Percentiles rank a stretch among this genome's conserved stretches.
phyloP scores from a whole-genome alignment of 1,140 invertebrate species.

The Micrasema minimum region DNA sequence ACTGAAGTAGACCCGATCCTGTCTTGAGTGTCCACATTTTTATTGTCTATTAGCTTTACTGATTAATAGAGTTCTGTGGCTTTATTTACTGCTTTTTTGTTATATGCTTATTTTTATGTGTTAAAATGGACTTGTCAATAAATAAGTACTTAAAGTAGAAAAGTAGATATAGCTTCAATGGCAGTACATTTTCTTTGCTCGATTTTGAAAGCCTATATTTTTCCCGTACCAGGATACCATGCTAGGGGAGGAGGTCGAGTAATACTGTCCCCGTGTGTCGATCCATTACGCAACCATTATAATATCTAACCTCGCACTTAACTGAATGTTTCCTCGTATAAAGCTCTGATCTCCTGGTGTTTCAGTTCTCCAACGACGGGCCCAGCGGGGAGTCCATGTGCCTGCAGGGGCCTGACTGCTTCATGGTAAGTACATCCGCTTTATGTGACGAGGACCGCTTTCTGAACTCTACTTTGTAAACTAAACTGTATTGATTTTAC shows the following conservation, averaged over 20 bases:
- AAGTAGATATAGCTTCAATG: too few species aligned
- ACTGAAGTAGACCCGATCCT: too few species aligned
- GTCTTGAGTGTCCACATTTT: too few species aligned
- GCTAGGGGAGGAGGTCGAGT: slow-evolving; percentile 10
- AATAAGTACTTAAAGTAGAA: too few species aligned
- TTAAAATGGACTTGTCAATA: too few species aligned
- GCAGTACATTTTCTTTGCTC: too few species aligned
- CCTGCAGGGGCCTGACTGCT: slow-evolving; percentile 73
- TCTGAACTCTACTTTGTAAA: slow-evolving; percentile 15
- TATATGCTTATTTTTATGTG: too few species aligned
- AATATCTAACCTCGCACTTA: slow-evolving; percentile 53
- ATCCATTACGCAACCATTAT: slow-evolving; percentile 49
- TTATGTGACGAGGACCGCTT: slow-evolving; percentile 39
- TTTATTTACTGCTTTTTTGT: too few species aligned
- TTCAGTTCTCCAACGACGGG: slow-evolving; percentile 56
- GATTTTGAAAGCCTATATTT: too few species aligned
- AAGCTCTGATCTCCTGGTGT: slow-evolving; percentile 52
- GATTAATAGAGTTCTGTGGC: too few species aligned
- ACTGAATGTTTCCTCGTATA: slow-evolving; percentile 53
- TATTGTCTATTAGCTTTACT: too few species aligned
- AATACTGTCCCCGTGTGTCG: slow-evolving; percentile 32
- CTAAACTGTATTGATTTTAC: not conserved
- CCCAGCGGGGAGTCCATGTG: slow-evolving; percentile 71
- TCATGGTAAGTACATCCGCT: slow-evolving; percentile 68
- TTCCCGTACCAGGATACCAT: slow-evolving; percentile 16